Evolutionary conservation across 2,113 vertebrate species (phyloP), one percentile per base, ranked within the genome.

Genomic region (Apodemus sylvaticus): DNA sequence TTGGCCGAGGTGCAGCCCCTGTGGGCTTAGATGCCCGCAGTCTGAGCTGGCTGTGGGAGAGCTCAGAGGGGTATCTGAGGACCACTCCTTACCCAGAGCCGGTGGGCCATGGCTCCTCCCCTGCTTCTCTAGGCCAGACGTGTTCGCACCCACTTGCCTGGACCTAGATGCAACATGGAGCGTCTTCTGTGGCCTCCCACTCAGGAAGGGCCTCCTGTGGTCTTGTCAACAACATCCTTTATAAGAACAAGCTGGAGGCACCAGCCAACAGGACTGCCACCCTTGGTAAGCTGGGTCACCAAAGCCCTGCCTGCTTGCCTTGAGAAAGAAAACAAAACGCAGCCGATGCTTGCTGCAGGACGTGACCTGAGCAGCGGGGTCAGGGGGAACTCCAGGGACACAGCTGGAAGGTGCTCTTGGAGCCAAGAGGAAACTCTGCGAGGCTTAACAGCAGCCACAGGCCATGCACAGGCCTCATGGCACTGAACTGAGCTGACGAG

Each of bases 231-330:
- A 4, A 19, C 12, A 48, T 3, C 16, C 10, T 55, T 11, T 10
- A 48, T 5, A 64, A 17, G 70, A 90, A 62, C 89, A 62, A 0
- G 26, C 3, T 19, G 62, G 42, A 45, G n/a, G 26, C 24, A 13
- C 58, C 24, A 2, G 62, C 26, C 0, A 74, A n/a, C 73, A 85
- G 36, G 34, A 0, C 10, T 0, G 9, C 39, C 31, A n/a, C 7
- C 3, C 79, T 74, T 8, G 22, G 55, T 3, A 42, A 42, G 51
- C 8, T 34, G 24, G n/a, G 13, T 48, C 42, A n/a, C 39, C 82
- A 42, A 53, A 77, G 42, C 36, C 20, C 31, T 78, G 76, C 36
- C n/a, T 29, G 36, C 34, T 68, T 70, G 86, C 24, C 62, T 85
- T 88, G 74, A 70, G 91, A 13, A 62, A 10, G 36, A 71, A 66